These are phyloP conservation scores for Dipodomys spectabilis DNA, from an alignment of 2,113 vertebrate species.

Conservation along the genomic window DNA sequence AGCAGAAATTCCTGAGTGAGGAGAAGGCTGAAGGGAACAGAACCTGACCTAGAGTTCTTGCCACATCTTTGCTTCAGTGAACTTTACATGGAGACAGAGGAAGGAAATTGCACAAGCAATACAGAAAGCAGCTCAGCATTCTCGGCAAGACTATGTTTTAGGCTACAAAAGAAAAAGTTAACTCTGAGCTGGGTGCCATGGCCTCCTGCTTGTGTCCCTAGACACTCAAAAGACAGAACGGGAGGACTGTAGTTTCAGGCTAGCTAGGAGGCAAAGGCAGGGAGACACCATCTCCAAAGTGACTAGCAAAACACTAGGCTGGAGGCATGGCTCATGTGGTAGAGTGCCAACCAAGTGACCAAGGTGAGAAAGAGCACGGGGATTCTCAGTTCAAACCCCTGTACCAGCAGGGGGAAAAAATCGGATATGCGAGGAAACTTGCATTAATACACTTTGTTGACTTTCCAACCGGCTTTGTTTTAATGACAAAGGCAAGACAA, in stretches of 20 bases:
- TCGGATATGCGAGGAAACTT: background rate
- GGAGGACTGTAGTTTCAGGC: too few relatives aligned
- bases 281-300: too few relatives aligned
- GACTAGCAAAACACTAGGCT: too few relatives aligned
- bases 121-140: background rate
- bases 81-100: slow-evolving; percentile 17
- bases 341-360: too few relatives aligned
- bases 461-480: slow-evolving; percentile 61
- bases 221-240: too few relatives aligned
- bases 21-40: background rate
- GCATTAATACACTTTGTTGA: background rate
- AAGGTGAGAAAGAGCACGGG: too few relatives aligned
- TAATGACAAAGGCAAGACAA: slow-evolving; percentile 60
- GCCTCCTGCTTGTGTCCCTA: too few relatives aligned
- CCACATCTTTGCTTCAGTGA: slow-evolving; percentile 69
- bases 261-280: too few relatives aligned
- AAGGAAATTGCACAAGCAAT: slow-evolving; percentile 46
- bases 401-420: too few relatives aligned
- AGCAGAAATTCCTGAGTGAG: slow-evolving; percentile 61
- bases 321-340: too few relatives aligned
- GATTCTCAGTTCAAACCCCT: too few relatives aligned
- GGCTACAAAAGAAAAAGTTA: slow-evolving; percentile 51
- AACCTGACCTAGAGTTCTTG: slow-evolving; percentile 45
- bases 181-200: background rate
- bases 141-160: background rate